A percentile compares a stretch with the other conserved stretches of the same genome.
These are phyloP conservation scores for Arctia plantaginis DNA, from an alignment of 2,888 invertebrate genomes.

Conservation along the genomic window DNA sequence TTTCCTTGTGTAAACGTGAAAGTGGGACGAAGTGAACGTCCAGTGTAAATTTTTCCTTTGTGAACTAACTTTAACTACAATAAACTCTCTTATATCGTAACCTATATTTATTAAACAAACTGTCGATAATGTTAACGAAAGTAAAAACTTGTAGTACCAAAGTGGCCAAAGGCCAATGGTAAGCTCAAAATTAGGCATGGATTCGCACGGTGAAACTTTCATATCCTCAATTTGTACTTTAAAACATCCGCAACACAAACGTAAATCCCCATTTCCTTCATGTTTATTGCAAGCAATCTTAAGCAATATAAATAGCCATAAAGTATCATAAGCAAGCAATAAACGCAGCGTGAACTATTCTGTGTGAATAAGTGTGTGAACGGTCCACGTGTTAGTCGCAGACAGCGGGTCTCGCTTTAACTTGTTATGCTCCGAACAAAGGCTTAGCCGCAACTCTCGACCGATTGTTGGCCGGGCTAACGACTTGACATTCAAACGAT, in stretches of 20 bases:
- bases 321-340: constrained; percentile 8
- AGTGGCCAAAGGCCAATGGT: not conserved
- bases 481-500: not conserved
- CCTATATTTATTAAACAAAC: not conserved
- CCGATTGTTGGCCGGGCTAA: constrained; percentile 14
- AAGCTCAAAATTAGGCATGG: not conserved
- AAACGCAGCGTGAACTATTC: not conserved
- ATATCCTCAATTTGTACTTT: not conserved
- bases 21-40: not conserved
- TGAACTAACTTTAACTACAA: not conserved
- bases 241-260: not conserved
- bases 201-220: not conserved
- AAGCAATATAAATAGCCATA: not conserved
- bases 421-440: not conserved
- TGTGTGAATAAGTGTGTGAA: constrained; percentile 2
- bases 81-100: too few relatives aligned
- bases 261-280: constrained; percentile 8
- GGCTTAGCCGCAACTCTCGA: constrained; percentile 9
- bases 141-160: not conserved
- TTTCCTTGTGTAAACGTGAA: not conserved
- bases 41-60: not conserved
- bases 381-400: constrained; percentile 2
- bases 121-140: not conserved
- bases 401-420: constrained; percentile 7
- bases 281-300: constrained; percentile 2